Percentiles rank a stretch among this genome's conserved stretches.
phyloP scores from a whole-genome alignment of 2,888 invertebrate genomes.

The Phasia obesa region DNA sequence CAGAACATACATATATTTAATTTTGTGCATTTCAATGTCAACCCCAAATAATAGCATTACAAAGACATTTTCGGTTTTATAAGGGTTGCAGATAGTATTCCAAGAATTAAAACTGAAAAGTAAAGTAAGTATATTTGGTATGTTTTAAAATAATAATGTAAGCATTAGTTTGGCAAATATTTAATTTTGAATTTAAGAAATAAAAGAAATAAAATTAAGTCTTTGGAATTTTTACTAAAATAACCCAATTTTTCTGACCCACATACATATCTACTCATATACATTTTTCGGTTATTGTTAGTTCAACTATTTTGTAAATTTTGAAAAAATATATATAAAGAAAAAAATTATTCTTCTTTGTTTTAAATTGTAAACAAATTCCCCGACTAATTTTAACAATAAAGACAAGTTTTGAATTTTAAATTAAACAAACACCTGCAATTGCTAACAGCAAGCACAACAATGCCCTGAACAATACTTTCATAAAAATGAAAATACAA shows the following conservation, averaged over 20 bases:
- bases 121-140: too few species aligned
- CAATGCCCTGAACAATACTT: background rate
- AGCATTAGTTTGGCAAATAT: too few species aligned
- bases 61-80: conserved; percentile 47
- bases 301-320: background rate
- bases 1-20: background rate
- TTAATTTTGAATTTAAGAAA: too few species aligned
- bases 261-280: too few species aligned
- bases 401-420: conserved; percentile 42
- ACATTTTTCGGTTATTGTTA: background rate
- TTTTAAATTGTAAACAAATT: conserved; percentile 25
- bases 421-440: conserved; percentile 12
- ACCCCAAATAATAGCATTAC: conserved; percentile 18
- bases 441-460: background rate
- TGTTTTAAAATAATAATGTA: too few species aligned
- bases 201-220: too few species aligned
- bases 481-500: conserved; percentile 44
- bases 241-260: too few species aligned
- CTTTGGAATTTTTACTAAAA: too few species aligned
- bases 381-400: conserved; percentile 47
- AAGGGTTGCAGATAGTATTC: too few species aligned
- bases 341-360: background rate
- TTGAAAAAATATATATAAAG: background rate
- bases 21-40: conserved; percentile 30
- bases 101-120: too few species aligned